Evolutionary conservation across 2,888 invertebrate genomes (phyloP).

Genomic region (Patella ulyssiponensis): DNA sequence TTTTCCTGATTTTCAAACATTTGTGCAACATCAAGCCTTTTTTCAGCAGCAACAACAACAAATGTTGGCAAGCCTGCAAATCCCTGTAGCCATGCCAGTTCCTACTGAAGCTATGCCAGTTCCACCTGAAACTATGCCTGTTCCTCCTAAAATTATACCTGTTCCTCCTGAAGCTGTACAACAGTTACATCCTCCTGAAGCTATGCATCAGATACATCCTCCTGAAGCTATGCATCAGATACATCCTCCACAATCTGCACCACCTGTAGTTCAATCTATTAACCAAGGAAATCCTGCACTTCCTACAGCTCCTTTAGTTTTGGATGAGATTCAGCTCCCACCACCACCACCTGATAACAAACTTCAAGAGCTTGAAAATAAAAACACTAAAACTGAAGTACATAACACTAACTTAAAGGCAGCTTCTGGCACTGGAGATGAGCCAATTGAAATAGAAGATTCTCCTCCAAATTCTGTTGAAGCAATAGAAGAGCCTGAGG

Average conservation of each 20-base stretch:
- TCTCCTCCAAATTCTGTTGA: neutral
- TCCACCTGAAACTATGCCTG: neutral
- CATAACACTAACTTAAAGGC: neutral
- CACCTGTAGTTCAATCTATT: slow-evolving; percentile 18
- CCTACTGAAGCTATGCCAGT: neutral
- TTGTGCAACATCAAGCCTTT: neutral
- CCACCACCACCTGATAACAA: slow-evolving; percentile 5
- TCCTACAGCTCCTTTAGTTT: neutral
- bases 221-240: slow-evolving; percentile 7
- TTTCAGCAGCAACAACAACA: slow-evolving; percentile 1
- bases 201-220: no score
- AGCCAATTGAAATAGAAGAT: slow-evolving; percentile 3
- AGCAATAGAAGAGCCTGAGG: slow-evolving; percentile 20
- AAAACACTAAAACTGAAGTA: neutral
- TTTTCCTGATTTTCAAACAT: neutral
- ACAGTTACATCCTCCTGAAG: slow-evolving; percentile 16
- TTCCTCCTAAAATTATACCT: neutral
- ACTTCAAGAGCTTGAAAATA: neutral
- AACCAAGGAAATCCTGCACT: neutral
- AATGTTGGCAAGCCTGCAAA: slow-evolving; percentile 5
- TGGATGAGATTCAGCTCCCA: slow-evolving; percentile 17
- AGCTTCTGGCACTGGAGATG: neutral
- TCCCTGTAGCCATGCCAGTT: neutral
- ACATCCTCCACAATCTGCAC: slow-evolving; percentile 23
- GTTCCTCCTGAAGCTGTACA: neutral